Base-by-base conservation (phyloP, 2,888 invertebrate species). In the Neoaliturus tenellus region DNA sequence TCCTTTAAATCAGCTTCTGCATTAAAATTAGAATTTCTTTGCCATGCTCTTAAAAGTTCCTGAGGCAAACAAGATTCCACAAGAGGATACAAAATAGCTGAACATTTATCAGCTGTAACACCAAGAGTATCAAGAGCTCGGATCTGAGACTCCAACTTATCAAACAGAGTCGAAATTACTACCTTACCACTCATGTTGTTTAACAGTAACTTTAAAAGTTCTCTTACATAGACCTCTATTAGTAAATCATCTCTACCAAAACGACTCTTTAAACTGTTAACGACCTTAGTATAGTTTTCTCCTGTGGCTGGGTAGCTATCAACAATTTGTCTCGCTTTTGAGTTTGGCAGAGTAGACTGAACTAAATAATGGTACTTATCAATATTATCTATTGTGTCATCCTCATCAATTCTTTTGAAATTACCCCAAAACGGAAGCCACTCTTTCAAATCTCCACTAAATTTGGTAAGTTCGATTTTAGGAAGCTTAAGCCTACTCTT, bases 21-120 rank as follows among this genome's bases (percentile, higher is more conserved):
- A 10, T 44, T 14, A 44, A 12, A 44, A 14, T 14, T 44, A 14
- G 44, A 44, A 14, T 81, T 67, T 31, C 80, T 83, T 41, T 86
- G 75, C 88, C 88, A 89, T 23, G 86, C 86, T 41, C 87, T 12
- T 23, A 88, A 75, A 12, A 88, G 51, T 4, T 88, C 88, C 31
- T 86, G 84, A 0, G 88, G 89, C n/a, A 89, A 78, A 84, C 87
- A 86, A 0, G 88, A 89, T 80, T 89, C 89, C 31, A 89, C 87
- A 1, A 89, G 83, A 10, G 89, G 89, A 81, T 87, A 89, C 10
- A 89, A 80, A 86, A 88, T 87, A 2, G 87, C 86, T 25, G 86
- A 84, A 35, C 85, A 88, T 25, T 87, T 88, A 33, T 88, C 88
- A 2, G 85, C 78, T n/a, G 86, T 87, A 48, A 89, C 84, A 17